Conservation (phyloP, 2,113 vertebrate genomes). For the Gymnobelideus leadbeateri region DNA sequence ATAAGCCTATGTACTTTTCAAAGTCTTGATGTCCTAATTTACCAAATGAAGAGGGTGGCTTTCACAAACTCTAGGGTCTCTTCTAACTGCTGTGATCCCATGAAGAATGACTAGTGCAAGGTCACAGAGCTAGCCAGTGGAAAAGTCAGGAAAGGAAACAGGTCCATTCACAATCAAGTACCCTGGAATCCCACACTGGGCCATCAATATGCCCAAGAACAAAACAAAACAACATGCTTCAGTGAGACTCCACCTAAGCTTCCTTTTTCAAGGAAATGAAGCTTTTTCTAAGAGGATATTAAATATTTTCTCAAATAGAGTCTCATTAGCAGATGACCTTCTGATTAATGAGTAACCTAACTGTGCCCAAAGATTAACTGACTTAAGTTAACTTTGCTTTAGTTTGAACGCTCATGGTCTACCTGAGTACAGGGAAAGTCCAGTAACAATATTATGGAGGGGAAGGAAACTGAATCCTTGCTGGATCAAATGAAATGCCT, state of each 20-base stretch:
- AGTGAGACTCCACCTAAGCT: neutral
- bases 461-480: conserved; percentile 50
- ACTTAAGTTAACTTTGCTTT: conserved; percentile 69
- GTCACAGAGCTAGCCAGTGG: neutral
- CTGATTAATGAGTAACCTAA: conserved; percentile 83
- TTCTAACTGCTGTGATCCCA: neutral
- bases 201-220: neutral
- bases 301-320: conserved; percentile 81
- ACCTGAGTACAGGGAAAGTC: conserved; percentile 68
- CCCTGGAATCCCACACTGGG: neutral
- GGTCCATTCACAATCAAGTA: neutral
- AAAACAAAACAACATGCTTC: neutral
- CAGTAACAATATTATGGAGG: conserved; percentile 59
- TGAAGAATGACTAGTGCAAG: neutral
- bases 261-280: neutral
- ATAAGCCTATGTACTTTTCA: neutral
- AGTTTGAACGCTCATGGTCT: conserved; percentile 61
- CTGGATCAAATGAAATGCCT: conserved; percentile 17
- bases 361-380: conserved; percentile 71
- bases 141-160: neutral
- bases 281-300: conserved; percentile 58
- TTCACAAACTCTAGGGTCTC: neutral
- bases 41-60: neutral
- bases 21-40: neutral
- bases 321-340: conserved; percentile 83